Base-by-base conservation (phyloP, 2,113 vertebrate species). In the Prionailurus viverrinus region DNA sequence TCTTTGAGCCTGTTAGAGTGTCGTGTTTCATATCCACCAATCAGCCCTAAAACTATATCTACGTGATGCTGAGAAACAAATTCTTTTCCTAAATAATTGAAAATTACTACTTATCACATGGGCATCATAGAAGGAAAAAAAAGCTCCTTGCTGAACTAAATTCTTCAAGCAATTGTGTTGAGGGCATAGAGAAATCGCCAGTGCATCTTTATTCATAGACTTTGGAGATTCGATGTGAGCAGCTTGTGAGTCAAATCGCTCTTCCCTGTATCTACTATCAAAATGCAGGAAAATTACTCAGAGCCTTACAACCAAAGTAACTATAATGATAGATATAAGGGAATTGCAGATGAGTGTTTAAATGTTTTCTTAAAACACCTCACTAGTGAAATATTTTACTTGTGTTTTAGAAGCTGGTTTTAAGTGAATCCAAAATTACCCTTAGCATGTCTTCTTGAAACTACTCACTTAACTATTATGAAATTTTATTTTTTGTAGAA, bases 361-460 rank as follows among this genome's bases (percentile, higher is more conserved):
- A 97, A 80, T 81, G 2, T 76, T 94, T 53, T 65, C 81, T 33
- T 93, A 85, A 97, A 98, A 98, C 36, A 73, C 16, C 91, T 55
- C 13, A 65, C 13, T 91, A 16, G 14, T 96, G 89, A 61, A 97
- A 98, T 94, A 80, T 96, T 87, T 92, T 41, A 92, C 83, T 18
- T 66, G 51, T 14, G 86, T 96, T 98, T 98, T 97, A 98, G 87
- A 97, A 51, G 27, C 4, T 15, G 11, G 41, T 97, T 97, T 79
- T 48, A 94, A 97, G 93, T 94, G 81, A 89, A 97, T 98, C 78
- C 68, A 95, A 93, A 98, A 97, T 97, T 94, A 18, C 29, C 93
- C 95, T 97, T 97, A 93, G 58, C 89, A 97, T 97, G 63, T 96
- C n/a, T 2, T 0, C 16, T 98, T 97, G 29, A 96, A 96, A 89